These are phyloP conservation scores for Chorisops tibialis DNA, from an alignment of 2,888 invertebrate species.

Conservation along the genomic window DNA sequence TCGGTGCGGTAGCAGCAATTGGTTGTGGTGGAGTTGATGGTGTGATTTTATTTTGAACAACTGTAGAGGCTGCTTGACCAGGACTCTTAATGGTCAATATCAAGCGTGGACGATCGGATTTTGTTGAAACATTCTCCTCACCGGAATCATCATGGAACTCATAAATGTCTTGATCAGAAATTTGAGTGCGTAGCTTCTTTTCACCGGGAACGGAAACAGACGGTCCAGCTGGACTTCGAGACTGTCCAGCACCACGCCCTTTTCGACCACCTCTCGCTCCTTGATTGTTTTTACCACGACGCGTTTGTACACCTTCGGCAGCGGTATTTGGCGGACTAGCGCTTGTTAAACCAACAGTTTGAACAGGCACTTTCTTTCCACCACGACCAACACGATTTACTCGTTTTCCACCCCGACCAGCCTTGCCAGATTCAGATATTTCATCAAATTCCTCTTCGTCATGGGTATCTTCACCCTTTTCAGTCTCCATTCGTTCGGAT, in stretches of 20 bases:
- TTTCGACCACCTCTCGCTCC: conserved; percentile 46
- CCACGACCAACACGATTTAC: conserved; percentile 42
- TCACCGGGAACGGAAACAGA: conserved; percentile 44
- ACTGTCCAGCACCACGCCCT: conserved; percentile 47
- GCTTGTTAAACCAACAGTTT: background rate
- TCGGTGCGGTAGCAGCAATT: conserved; percentile 37
- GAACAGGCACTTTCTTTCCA: conserved; percentile 13
- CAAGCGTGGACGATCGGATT: conserved; percentile 64
- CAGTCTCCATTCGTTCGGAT: conserved; percentile 22
- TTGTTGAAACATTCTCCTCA: conserved; percentile 62
- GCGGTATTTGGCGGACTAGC: background rate
- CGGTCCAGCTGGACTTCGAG: conserved; percentile 5
- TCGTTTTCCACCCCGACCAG: conserved; percentile 40
- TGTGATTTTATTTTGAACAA: conserved; percentile 38
- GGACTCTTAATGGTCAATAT: conserved; percentile 80
- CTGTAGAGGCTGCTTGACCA: conserved; percentile 38
- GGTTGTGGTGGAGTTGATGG: conserved; percentile 32
- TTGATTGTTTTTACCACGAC: conserved; percentile 50
- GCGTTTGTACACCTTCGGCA: conserved; percentile 57
- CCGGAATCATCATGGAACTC: conserved; percentile 89
- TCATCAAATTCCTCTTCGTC: conserved; percentile 46
- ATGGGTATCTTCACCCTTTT: conserved; percentile 36
- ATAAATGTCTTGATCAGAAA: conserved; percentile 68
- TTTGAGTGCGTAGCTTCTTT: conserved; percentile 46
- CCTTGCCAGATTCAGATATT: conserved; percentile 40